Base-by-base conservation (phyloP, 2,113 vertebrate genomes). In the Oplegnathus fasciatus region DNA sequence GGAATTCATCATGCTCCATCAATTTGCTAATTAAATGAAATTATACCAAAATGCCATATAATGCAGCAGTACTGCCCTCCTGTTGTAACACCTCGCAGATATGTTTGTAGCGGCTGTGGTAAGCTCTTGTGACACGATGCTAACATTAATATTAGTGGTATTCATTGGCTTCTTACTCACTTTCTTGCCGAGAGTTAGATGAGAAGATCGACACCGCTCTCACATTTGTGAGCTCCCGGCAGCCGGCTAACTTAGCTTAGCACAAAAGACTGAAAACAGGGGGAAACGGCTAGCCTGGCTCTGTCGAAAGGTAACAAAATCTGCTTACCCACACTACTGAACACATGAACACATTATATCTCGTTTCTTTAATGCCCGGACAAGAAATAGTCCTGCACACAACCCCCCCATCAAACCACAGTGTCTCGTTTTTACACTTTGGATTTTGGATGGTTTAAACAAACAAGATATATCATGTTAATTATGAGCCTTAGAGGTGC, bases 1-100 rank as follows among this genome's bases (percentile, higher is more conserved):
- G n/a, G 37, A 77, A 83, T 87, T 87, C 70, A 80, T 87, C 77
- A 64, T 7, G 1, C 55, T 55, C 46, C 9, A 20, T 76, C 75
- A 66, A 55, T 74, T 52, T 62, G n/a, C 24, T 61, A 57, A 82
- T 79, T 11, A 71, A 78, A 75, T 10, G 10, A 15, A 86, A 71
- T 72, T 62, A 24, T 34, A 58, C 30, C 42, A 37, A 65, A 58
- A 34, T 20, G 20, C 34, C 28, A 14, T 46, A 28, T 34, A 34
- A 67, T 46, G 22, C 64, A 67, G 32, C 22, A 18, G 24, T n/a
- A 15, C 5, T 0, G 0, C 6, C 37, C 18, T 46, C 9, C 10
- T 17, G 6, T 40, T 66, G 8, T 66, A 70, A 62, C 44, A 28
- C 22, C 48, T 48, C 14, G 9, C 37, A 40, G 6, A 69, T 34